These are phyloP conservation scores for Drosophila infuscata DNA, from an alignment of 2,888 invertebrate genomes.

Conservation along the genomic window DNA sequence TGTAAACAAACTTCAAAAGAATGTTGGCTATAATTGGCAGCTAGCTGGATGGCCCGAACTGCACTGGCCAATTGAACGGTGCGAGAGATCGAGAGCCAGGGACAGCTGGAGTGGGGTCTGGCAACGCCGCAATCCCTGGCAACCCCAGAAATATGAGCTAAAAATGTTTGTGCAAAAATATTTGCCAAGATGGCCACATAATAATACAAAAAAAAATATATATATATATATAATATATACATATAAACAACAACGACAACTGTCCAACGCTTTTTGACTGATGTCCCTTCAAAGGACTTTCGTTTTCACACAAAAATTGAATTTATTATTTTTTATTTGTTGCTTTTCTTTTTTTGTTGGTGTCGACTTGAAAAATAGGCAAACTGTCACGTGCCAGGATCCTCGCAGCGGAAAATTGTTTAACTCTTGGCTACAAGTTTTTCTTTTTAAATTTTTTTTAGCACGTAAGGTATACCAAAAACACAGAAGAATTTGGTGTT, in stretches of 20 bases:
- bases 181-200: constrained; percentile 41
- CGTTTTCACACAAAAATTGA: constrained; percentile 58
- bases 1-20: constrained; percentile 81
- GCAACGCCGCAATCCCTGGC: constrained; percentile 4
- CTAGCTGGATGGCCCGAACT: constrained; percentile 30
- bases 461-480: constrained; percentile 55
- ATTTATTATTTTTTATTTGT: constrained; percentile 49
- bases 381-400: constrained; percentile 68
- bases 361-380: constrained; percentile 67
- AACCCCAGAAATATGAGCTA: constrained; percentile 45
- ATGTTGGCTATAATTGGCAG: constrained; percentile 78
- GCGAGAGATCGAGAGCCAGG: too few relatives aligned
- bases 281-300: constrained; percentile 57
- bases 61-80: constrained; percentile 20
- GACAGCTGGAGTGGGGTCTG: not conserved
- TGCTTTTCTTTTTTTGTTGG: constrained; percentile 27
- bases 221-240: not conserved
- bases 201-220: constrained; percentile 1
- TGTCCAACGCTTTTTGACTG: constrained; percentile 49
- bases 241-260: constrained; percentile 1
- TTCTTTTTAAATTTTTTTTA: constrained; percentile 1
- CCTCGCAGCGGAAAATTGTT: constrained; percentile 50
- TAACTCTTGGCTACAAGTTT: constrained; percentile 20
- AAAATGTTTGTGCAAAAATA: constrained; percentile 54
- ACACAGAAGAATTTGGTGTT: constrained; percentile 19